Percentiles rank a stretch among this genome's conserved stretches.
Conservation (phyloP, 2,113 vertebrate species). For the Malurus elegans region DNA sequence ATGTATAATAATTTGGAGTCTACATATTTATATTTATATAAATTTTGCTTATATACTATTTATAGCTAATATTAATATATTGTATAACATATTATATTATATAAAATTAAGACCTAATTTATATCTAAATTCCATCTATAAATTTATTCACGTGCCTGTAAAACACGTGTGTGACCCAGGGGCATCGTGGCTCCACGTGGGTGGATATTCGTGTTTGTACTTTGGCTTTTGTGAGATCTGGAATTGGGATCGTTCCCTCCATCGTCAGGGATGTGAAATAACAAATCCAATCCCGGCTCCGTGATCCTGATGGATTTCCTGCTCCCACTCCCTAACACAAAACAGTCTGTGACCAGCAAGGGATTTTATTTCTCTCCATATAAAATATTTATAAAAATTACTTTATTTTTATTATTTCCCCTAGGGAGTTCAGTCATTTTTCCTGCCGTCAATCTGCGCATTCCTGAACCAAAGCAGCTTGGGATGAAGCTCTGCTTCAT, state of each 20-base stretch:
- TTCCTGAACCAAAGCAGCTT: fast-evolving
- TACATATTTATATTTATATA: neutral
- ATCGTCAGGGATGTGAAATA: neutral
- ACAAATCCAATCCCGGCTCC: neutral
- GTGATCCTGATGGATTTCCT: conserved; percentile 6
- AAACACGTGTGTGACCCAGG: neutral
- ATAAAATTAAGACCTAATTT: neutral
- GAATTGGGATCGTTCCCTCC: neutral
- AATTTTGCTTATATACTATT: neutral
- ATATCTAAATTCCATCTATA: neutral
- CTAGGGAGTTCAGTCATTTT: neutral
- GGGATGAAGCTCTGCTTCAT: neutral
- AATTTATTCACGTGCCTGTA: neutral
- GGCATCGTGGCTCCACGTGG: fast-evolving
- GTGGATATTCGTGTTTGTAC: neutral
- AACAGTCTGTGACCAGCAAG: fast-evolving
- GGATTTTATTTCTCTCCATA: neutral
- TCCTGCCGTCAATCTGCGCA: fast-evolving
- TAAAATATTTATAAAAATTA: neutral
- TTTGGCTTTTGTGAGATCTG: neutral
- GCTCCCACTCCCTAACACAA: neutral
- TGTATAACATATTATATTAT: fast-evolving
- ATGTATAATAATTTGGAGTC: neutral
- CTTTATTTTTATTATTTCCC: neutral
- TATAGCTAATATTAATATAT: neutral